Percentiles rank a stretch among this genome's conserved stretches.
Conservation (phyloP, 2,113 vertebrate species). For the Ammodytes dubius region DNA sequence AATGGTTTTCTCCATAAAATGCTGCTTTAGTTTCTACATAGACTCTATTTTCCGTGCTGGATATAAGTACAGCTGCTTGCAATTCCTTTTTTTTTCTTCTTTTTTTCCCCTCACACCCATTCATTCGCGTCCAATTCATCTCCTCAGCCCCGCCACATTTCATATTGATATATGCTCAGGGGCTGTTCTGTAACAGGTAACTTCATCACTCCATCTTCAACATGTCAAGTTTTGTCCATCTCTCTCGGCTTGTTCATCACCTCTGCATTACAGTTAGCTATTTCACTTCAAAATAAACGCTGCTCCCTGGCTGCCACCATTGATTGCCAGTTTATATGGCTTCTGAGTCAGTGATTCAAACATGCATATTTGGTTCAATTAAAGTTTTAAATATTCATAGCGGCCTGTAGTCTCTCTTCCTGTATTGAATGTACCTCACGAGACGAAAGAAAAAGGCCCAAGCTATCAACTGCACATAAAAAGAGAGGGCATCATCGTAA, state of each 20-base stretch:
- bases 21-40: conserved; percentile 54
- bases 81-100: conserved; percentile 29
- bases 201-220: conserved; percentile 73
- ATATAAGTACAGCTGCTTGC: conserved; percentile 54
- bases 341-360: conserved; percentile 56
- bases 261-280: conserved; percentile 54
- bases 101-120: conserved; percentile 50
- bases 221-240: conserved; percentile 64
- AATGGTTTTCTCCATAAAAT: conserved; percentile 65
- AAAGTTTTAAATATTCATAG: conserved; percentile 68
- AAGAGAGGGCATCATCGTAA: neutral
- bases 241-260: conserved; percentile 55
- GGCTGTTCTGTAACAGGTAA: conserved; percentile 68
- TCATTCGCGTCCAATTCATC: conserved; percentile 66
- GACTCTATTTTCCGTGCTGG: conserved; percentile 50
- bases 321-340: conserved; percentile 60
- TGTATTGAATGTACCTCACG: conserved; percentile 13
- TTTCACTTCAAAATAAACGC: conserved; percentile 56
- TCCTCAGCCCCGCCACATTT: conserved; percentile 67
- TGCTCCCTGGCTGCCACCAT: conserved; percentile 26
- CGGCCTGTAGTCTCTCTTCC: conserved; percentile 1
- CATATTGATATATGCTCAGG: conserved; percentile 73
- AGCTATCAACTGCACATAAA: neutral
- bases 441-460: conserved; percentile 32
- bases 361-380: conserved; percentile 59